phyloP scores from a whole-genome alignment of 1,140 invertebrate species.

The Neodiprion fabricii region DNA sequence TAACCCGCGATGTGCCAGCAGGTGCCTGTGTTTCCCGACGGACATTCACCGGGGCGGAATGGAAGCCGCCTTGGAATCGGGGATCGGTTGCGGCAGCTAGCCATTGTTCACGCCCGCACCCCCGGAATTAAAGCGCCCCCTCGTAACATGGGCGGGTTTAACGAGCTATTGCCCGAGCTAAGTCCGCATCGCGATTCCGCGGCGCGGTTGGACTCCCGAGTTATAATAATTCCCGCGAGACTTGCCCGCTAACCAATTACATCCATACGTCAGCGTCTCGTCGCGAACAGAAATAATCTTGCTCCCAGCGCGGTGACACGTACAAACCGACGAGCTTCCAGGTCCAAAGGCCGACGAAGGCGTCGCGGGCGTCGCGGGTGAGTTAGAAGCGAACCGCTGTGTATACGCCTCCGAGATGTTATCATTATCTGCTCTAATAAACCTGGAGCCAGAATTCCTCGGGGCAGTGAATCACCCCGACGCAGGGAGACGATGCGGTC shows the following conservation, averaged over 20 bases:
- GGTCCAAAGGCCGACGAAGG: constrained; percentile 21
- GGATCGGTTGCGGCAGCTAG: too few species aligned
- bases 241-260: constrained; percentile 58
- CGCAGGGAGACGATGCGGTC: background rate
- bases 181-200: constrained; percentile 14
- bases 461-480: constrained; percentile 38
- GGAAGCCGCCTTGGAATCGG: too few species aligned
- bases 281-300: constrained; percentile 52
- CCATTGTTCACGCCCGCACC: too few species aligned
- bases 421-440: constrained; percentile 58
- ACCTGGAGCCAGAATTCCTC: constrained; percentile 42
- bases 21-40: background rate
- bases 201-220: constrained; percentile 24
- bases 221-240: constrained; percentile 42
- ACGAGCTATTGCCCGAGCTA: background rate
- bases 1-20: background rate
- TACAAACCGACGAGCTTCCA: constrained; percentile 17
- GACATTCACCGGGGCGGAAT: too few species aligned
- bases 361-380: constrained; percentile 23
- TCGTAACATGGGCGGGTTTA: too few species aligned
- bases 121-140: too few species aligned
- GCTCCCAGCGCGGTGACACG: constrained; percentile 37
- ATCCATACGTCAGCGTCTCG: constrained; percentile 45
- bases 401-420: constrained; percentile 47
- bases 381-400: constrained; percentile 13